Conservation (phyloP, 2,113 vertebrate genomes). For the Ciconia stormi region DNA sequence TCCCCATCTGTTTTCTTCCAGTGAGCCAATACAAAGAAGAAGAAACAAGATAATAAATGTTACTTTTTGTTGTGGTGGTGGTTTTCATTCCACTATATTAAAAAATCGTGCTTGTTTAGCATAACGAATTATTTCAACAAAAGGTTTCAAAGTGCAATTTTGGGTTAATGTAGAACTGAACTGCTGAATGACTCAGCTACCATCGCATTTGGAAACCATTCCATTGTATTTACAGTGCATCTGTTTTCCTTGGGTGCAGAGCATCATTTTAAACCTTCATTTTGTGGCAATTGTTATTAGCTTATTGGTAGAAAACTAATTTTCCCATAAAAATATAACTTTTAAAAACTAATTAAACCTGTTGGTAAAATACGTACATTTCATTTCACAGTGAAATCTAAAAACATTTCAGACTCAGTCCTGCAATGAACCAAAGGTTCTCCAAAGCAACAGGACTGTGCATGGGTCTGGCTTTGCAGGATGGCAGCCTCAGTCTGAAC, state of each 20-base stretch:
- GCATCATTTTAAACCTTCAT: background rate
- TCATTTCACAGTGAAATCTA: background rate
- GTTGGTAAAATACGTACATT: background rate
- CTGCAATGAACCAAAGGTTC: background rate
- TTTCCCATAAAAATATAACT: background rate
- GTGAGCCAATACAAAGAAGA: background rate
- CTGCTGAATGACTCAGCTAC: background rate
- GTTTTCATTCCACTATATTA: background rate
- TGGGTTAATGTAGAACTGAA: background rate
- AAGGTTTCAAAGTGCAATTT: background rate
- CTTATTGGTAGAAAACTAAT: background rate
- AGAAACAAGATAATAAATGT: background rate
- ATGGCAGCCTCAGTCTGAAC: background rate
- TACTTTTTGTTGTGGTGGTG: background rate
- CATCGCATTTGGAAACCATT: background rate
- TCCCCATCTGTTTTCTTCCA: slow-evolving; percentile 17
- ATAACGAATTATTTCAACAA: background rate
- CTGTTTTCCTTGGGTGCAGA: background rate
- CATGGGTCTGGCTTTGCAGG: accelerated
- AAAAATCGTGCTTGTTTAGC: background rate
- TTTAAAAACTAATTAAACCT: background rate
- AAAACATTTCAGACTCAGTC: background rate
- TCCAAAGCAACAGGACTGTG: background rate
- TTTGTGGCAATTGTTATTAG: background rate
- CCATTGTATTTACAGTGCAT: background rate